Conservation (phyloP, 2,113 vertebrate genomes). For the Dolichallabes microphthalmus region DNA sequence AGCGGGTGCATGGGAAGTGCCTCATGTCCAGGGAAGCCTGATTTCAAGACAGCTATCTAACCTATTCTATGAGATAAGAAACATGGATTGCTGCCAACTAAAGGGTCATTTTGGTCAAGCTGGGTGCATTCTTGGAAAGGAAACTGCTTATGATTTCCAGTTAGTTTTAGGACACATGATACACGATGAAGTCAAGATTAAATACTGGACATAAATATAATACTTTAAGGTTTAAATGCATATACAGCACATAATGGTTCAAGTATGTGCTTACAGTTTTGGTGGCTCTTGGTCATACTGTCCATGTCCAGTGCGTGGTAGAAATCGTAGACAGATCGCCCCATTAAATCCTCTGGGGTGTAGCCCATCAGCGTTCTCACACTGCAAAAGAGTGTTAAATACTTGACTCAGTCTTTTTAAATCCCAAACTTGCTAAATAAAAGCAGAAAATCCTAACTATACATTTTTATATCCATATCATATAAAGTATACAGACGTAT, state of each 20-base stretch:
- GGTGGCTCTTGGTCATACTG: slow-evolving; percentile 84
- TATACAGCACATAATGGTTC: not conserved
- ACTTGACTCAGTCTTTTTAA: not conserved
- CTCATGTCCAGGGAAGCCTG: slow-evolving; percentile 30
- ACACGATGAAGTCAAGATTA: not conserved
- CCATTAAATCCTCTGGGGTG: slow-evolving; percentile 83
- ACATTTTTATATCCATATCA: not conserved
- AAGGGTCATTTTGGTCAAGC: slow-evolving; percentile 20
- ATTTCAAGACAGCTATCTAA: slow-evolving; percentile 25
- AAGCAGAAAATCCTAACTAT: not conserved
- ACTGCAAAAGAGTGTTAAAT: slow-evolving; percentile 64
- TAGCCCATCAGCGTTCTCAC: slow-evolving; percentile 86
- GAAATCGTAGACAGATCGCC: slow-evolving; percentile 87
- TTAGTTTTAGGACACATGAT: not conserved
- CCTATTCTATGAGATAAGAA: slow-evolving; percentile 38
- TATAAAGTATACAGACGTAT: not conserved
- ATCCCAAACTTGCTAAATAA: not conserved
- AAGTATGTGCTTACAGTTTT: slow-evolving; percentile 79
- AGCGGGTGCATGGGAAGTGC: slow-evolving; percentile 40
- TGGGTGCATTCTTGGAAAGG: slow-evolving; percentile 11
- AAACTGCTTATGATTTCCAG: not conserved
- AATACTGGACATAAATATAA: not conserved
- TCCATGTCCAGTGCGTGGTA: slow-evolving; percentile 87
- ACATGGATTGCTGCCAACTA: slow-evolving; percentile 18
- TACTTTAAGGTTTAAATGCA: not conserved